These are phyloP conservation scores for Grantiella picta DNA, from an alignment of 2,113 vertebrate genomes.

Conservation along the genomic window DNA sequence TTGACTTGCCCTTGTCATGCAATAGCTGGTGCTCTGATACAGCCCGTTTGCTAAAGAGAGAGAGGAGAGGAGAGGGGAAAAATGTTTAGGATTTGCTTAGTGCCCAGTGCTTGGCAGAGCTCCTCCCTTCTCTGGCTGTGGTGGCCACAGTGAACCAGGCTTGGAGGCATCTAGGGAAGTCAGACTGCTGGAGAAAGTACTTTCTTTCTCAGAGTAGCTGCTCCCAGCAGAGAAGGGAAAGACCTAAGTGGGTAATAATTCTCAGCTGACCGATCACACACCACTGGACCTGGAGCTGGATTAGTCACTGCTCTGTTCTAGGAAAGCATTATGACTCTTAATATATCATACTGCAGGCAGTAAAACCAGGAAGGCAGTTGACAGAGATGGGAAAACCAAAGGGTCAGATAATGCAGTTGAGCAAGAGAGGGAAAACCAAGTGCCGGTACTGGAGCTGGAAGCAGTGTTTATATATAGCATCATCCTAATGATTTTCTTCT, in stretches of 20 bases:
- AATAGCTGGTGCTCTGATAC: constrained; percentile 95
- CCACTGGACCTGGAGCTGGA: not conserved
- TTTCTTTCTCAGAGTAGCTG: not conserved
- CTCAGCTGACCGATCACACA: not conserved
- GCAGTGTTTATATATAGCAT: not conserved
- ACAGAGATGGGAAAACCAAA: not conserved
- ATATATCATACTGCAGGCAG: constrained; percentile 21
- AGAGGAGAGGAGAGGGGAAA: not conserved
- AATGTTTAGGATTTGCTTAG: not conserved
- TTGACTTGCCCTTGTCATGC: constrained; percentile 91
- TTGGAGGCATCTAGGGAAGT: not conserved
- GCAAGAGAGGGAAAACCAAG: not conserved
- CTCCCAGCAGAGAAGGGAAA: not conserved
- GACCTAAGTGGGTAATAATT: constrained; percentile 23
- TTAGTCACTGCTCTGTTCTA: constrained; percentile 52
- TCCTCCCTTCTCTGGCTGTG: not conserved
- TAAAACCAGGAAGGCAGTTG: not conserved
- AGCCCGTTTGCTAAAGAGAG: constrained; percentile 82
- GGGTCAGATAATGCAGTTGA: not conserved
- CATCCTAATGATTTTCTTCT: not conserved
- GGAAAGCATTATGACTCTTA: constrained; percentile 20
- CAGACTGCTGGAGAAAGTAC: not conserved
- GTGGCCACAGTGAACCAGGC: not conserved
- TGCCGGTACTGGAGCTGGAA: not conserved
- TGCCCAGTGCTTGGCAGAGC: not conserved